Percentiles rank a stretch among this genome's conserved stretches.
These are phyloP conservation scores for Macaria notata DNA, from an alignment of 2,888 invertebrate species.

Conservation along the genomic window DNA sequence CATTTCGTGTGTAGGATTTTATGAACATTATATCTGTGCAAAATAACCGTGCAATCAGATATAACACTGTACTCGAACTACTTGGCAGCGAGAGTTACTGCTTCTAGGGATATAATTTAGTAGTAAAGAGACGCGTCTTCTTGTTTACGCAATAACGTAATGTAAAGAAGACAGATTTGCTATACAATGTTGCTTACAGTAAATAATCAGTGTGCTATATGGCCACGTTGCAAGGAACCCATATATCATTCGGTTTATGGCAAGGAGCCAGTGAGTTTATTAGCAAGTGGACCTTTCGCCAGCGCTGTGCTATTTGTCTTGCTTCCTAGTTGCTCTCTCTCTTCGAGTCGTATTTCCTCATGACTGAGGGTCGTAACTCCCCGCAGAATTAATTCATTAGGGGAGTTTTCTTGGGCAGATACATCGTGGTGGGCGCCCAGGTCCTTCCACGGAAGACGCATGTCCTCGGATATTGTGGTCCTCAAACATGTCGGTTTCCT, in stretches of 20 bases:
- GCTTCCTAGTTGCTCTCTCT: conserved; percentile 5
- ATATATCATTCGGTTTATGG: conserved; percentile 26
- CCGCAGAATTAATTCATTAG: too few relatives aligned
- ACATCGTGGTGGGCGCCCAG: too few relatives aligned
- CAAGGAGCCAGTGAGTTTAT: conserved; percentile 32
- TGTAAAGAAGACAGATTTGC: conserved; percentile 11
- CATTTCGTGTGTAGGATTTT: conserved; percentile 1
- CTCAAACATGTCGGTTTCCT: too few relatives aligned
- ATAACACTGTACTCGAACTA: conserved; percentile 6
- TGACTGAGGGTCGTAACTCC: too few relatives aligned
- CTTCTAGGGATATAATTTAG: conserved; percentile 13
- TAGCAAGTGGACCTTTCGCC: conserved; percentile 29
- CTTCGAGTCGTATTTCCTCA: too few relatives aligned
- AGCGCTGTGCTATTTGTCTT: conserved; percentile 16
- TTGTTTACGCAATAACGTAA: conserved; percentile 10
- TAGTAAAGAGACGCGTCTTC: not conserved
- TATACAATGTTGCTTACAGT: conserved; percentile 10
- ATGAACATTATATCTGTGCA: conserved; percentile 6
- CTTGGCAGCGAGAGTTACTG: conserved; percentile 1
- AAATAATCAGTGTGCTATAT: conserved; percentile 6
- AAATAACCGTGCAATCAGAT: conserved; percentile 4
- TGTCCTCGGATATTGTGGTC: too few relatives aligned
- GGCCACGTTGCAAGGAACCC: conserved; percentile 5
- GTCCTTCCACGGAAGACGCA: too few relatives aligned
- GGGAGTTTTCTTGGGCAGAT: too few relatives aligned